These are phyloP conservation scores for Zophobas atratus DNA, from an alignment of 1,140 invertebrate genomes.

Conservation along the genomic window DNA sequence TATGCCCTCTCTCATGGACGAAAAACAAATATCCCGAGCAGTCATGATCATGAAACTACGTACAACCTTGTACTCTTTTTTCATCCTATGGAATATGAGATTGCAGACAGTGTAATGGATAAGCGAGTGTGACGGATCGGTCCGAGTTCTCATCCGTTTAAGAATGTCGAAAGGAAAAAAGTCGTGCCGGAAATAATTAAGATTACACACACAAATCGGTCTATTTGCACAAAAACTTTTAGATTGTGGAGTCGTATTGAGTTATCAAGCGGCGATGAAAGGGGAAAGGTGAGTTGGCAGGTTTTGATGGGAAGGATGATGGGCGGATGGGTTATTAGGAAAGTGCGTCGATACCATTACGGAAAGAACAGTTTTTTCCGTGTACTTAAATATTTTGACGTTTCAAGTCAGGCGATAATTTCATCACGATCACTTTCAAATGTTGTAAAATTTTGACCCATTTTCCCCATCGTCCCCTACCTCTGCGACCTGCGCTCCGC, in stretches of 20 bases:
- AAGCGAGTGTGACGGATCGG: conserved; percentile 30
- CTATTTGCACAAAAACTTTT: conserved; percentile 32
- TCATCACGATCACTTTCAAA: too few relatives aligned
- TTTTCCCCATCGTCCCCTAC: not conserved
- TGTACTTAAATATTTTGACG: too few relatives aligned
- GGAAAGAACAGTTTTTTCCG: too few relatives aligned
- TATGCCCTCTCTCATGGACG: too few relatives aligned
- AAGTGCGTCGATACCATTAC: too few relatives aligned
- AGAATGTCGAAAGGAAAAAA: conserved; percentile 21
- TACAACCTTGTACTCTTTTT: conserved; percentile 17
- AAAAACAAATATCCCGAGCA: too few relatives aligned
- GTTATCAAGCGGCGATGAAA: conserved; percentile 1
- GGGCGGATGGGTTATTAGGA: too few relatives aligned
- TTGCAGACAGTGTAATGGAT: conserved; percentile 16
- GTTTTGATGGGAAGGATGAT: not conserved
- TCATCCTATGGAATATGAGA: conserved; percentile 21
- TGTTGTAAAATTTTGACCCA: too few relatives aligned
- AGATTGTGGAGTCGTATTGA: conserved; percentile 1
- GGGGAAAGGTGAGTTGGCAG: conserved; percentile 13
- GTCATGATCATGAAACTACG: not conserved
- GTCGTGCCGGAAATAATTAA: conserved; percentile 22
- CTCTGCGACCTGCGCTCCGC: not conserved
- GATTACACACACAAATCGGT: conserved; percentile 32
- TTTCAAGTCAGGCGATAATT: too few relatives aligned
- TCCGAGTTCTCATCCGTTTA: conserved; percentile 33